Evolutionary conservation across 2,888 invertebrate species (phyloP), one percentile per base, ranked within the genome.

Genomic region (Himalopsyche japonica): DNA sequence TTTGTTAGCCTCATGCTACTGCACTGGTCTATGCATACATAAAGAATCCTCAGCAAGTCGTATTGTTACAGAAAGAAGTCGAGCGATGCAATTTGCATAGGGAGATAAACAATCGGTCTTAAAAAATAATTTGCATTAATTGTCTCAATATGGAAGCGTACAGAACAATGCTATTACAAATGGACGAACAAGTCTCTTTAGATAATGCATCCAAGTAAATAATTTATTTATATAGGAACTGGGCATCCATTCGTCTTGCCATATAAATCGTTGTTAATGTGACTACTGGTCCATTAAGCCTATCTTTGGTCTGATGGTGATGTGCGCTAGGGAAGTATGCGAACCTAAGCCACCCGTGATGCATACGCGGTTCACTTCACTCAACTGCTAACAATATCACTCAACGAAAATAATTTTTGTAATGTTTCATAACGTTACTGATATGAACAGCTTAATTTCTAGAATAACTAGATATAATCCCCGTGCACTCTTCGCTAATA

Each of bases 101-200:
- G 30, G 47, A 76, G 57, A 83, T 81, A 85, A 80, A 85, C 85
- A 85, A 85, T 83, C 76, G 85, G 76, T 12, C 47, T 80, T 80
- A 80, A 80, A 82, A 83, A 77, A 76, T 83, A 80, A 80, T 83
- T 76, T 83, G 76, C 47, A 76, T 80, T 76, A 48, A 83, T 47
- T 57, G 79, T 27, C 78, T 77, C 77, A 30, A 37, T 57, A 80
- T 32, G 80, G 79, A 15, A 70, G 70, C 5, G 70, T 47, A 49
- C 37, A 78, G 82, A 82, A 82, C 77, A 82, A 82, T 78, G 78
- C 37, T 24, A 32, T n/a, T 48, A 12, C 34, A 77, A 34, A n/a
- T 43, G 20, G 34, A 43, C 77, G 77, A 34, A n/a, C 77, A 7
- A 43, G 34, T 15, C 34, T 77, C 3, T n/a, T 77, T 15, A 20